Evolutionary conservation across 2,113 vertebrate species (phyloP), one percentile per base, ranked within the genome.

Genomic region (Ctenodactylus gundi): DNA sequence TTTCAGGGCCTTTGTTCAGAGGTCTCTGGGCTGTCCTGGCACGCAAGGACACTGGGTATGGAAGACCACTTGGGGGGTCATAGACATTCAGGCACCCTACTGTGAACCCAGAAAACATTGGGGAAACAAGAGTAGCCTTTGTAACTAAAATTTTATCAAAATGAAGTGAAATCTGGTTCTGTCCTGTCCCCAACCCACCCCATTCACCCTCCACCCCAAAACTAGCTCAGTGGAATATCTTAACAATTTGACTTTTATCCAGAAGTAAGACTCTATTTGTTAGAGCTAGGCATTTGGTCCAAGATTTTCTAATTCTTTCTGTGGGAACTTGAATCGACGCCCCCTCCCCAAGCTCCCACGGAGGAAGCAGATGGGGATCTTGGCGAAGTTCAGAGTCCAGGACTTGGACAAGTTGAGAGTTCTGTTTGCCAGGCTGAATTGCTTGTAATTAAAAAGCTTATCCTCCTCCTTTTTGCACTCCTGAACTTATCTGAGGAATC

Each of bases 321-420:
- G 86, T 94, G 87, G 93, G 96, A 96, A 97, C 84, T 94, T 84
- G 89, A 83, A 81, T 89, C 84, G 75, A 85, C 76, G 77, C 4
- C 82, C 70, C 85, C 73, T 60, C 64, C 82, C 85, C 46, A 12
- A 12, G 57, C 68, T 55, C 60, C 93, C 60, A 49, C 25, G 6
- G 83, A 70, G 85, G 93, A 85, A 95, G 96, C 96, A 97, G 96
- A 97, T 97, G 95, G 96, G 86, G 80, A 91, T 72, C 95, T 95
- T 95, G 96, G 95, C 90, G 4, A 73, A 76, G 76, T 72, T 72
- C 60, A 41, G 85, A 83, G 88, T 86, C 97, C 88, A 58, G 72
- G 88, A 91, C 94, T 95, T 96, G 94, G 96, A 91, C 94, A 95
- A 81, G 90, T 92, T 73, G 91, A 72, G 84, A 78, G 93, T 90